Percentiles rank a stretch among this genome's conserved stretches.
Conservation (phyloP, 2,113 vertebrate genomes). For the Stomatorhinus ivindoensis region DNA sequence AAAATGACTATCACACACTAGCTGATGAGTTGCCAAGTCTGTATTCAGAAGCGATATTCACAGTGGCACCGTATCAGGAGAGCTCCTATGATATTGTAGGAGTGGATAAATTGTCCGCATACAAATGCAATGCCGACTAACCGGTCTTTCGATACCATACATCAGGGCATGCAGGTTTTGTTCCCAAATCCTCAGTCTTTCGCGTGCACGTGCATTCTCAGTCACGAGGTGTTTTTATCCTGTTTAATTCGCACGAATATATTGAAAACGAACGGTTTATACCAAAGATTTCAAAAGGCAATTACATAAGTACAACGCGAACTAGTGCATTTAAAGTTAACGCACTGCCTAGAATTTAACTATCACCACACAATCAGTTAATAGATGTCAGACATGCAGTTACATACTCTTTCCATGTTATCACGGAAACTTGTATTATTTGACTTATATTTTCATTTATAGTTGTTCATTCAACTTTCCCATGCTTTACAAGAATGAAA, state of each 20-base stretch:
- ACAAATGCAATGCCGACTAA: neutral
- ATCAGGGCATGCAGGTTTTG: neutral
- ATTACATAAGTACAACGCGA: too few species aligned
- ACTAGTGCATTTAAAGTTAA: too few species aligned
- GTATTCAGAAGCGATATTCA: neutral
- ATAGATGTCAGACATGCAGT: too few species aligned
- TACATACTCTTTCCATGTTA: too few species aligned
- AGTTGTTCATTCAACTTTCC: too few species aligned
- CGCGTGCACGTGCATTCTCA: neutral
- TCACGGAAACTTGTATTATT: too few species aligned
- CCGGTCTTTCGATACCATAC: neutral
- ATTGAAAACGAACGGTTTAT: neutral
- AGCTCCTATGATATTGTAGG: neutral
- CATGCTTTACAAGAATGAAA: too few species aligned
- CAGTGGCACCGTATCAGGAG: neutral
- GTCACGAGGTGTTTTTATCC: neutral
- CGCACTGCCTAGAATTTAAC: too few species aligned
- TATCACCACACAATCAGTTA: too few species aligned
- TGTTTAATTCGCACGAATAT: neutral
- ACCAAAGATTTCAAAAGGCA: neutral
- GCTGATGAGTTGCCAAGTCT: neutral
- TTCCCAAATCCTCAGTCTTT: neutral
- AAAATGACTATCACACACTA: neutral
- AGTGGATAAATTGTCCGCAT: neutral
- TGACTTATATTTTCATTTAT: too few species aligned